Conservation (phyloP, 2,797 vertebrate species). For the Orestias chungarensis region DNA sequence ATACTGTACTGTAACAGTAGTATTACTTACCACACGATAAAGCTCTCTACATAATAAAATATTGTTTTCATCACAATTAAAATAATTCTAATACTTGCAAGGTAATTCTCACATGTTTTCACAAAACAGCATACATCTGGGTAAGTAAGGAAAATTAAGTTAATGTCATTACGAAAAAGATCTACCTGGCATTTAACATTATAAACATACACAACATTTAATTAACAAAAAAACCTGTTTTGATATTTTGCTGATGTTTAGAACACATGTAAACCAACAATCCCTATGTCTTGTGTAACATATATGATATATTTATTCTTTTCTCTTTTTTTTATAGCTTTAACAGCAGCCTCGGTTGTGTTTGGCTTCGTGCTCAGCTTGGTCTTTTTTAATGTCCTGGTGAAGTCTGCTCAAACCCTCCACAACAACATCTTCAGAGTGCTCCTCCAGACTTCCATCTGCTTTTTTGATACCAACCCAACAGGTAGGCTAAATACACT, state of each 20-base stretch:
- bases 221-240: background rate
- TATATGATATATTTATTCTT: conserved; percentile 5
- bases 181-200: background rate
- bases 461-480: conserved; percentile 73
- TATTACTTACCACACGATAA: background rate
- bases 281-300: background rate
- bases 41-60: background rate
- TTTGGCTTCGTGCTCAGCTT: conserved; percentile 86
- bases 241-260: background rate
- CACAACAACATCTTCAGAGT: conserved; percentile 80
- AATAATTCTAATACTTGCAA: background rate
- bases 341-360: conserved; percentile 83
- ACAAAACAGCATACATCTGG: background rate
- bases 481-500: conserved; percentile 71
- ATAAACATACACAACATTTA: background rate
- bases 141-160: background rate
- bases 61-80: background rate
- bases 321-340: conserved; percentile 76
- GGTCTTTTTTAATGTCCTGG: conserved; percentile 87
- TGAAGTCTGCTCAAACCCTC: conserved; percentile 85
- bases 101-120: background rate
- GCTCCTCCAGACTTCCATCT: conserved; percentile 66
- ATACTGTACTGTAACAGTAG: background rate
- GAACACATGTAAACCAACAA: background rate
- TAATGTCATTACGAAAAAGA: background rate